A percentile compares a stretch with the other conserved stretches of the same genome.
phyloP scores from a whole-genome alignment of 2,113 vertebrate genomes.

The Brachyhypopomus gauderio region DNA sequence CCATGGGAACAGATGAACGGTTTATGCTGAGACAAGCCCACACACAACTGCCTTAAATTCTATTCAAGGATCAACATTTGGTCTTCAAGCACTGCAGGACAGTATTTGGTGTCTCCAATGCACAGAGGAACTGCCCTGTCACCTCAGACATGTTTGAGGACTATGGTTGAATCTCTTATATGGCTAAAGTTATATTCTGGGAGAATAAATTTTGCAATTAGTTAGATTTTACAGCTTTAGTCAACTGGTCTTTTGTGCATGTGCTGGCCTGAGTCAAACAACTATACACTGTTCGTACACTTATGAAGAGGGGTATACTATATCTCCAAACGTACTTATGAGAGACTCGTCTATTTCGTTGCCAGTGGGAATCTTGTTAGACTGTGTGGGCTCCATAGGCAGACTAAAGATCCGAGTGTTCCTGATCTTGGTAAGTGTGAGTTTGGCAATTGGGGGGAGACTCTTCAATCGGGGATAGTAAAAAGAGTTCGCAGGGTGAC shows the following conservation, averaged over 20 bases:
- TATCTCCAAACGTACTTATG: conserved; percentile 78
- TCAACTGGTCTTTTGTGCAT: not conserved
- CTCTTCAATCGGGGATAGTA: conserved; percentile 92
- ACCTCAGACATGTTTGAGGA: not conserved
- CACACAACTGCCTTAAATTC: conserved; percentile 47
- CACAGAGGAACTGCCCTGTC: not conserved
- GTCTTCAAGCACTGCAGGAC: not conserved
- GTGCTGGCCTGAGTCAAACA: not conserved
- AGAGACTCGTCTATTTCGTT: conserved; percentile 84
- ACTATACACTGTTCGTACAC: not conserved
- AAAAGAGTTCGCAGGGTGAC: conserved; percentile 95
- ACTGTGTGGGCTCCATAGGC: conserved; percentile 71
- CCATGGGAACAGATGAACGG: conserved; percentile 59
- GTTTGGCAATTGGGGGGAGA: conserved; percentile 90
- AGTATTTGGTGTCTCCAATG: not conserved
- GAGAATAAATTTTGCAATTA: no score
- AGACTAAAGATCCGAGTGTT: conserved; percentile 81
- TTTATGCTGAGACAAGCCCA: conserved; percentile 50
- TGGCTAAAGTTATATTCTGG: no score
- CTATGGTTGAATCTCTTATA: no score
- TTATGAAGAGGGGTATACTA: not conserved
- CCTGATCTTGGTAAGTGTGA: conserved; percentile 83
- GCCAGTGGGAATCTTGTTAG: conserved; percentile 75
- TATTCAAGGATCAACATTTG: conserved; percentile 34
- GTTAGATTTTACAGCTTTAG: not conserved